Conservation (phyloP, 2,113 vertebrate genomes). For the Hyperopisus bebe region DNA sequence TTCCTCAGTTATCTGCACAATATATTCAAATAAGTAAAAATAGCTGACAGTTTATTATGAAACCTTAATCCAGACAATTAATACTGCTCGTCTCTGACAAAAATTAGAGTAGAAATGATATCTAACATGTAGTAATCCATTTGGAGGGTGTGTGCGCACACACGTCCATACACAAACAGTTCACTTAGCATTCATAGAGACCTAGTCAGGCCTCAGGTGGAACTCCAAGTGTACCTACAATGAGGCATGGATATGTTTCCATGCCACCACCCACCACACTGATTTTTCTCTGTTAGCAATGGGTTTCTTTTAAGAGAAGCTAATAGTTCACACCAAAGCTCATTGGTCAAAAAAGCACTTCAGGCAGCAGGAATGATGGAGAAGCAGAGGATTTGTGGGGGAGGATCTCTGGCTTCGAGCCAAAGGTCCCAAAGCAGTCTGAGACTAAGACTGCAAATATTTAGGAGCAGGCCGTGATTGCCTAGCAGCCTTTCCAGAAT, state of each 20-base stretch:
- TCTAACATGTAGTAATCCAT: not conserved
- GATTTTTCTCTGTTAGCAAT: conserved; percentile 29
- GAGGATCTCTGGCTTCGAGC: conserved; percentile 59
- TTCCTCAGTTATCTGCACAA: not conserved
- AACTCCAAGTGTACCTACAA: conserved; percentile 40
- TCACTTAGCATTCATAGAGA: conserved; percentile 22
- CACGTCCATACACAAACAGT: not conserved
- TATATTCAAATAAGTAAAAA: not conserved
- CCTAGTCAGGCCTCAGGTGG: not conserved
- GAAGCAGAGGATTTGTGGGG: conserved; percentile 56
- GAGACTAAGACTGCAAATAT: conserved; percentile 79
- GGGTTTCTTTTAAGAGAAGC: conserved; percentile 52
- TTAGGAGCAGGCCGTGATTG: conserved; percentile 73
- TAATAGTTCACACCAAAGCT: conserved; percentile 45
- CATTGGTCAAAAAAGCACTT: conserved; percentile 59
- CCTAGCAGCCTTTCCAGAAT: conserved; percentile 74
- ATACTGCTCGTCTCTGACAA: not conserved
- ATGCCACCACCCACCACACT: not conserved
- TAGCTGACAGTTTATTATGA: not conserved
- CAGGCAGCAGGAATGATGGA: conserved; percentile 36
- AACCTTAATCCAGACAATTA: not conserved
- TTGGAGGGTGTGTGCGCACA: not conserved
- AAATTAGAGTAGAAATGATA: not conserved
- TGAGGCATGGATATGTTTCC: conserved; percentile 34
- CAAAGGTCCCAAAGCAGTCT: conserved; percentile 69